These are phyloP conservation scores for Podarcis lilfordi DNA, from an alignment of 2,797 vertebrate species.

Conservation along the genomic window DNA sequence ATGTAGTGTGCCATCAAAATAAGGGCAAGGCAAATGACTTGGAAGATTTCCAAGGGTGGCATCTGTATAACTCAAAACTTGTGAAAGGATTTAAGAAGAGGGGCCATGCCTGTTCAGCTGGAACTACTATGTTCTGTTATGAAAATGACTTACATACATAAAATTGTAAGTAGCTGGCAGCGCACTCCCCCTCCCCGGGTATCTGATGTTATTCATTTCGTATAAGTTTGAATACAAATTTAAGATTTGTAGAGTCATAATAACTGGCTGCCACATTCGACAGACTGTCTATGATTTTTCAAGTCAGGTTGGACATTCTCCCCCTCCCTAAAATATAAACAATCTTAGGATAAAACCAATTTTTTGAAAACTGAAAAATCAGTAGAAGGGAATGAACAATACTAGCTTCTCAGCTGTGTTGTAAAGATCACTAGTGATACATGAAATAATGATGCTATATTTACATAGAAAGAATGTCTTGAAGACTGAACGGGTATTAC, in stretches of 20 bases:
- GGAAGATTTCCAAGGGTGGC: too few relatives aligned
- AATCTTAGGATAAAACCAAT: conserved; percentile 71
- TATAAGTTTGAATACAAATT: background rate
- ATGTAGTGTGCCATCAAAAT: too few relatives aligned
- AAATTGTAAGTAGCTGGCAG: background rate
- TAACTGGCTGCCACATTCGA: conserved; percentile 29
- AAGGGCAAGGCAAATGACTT: too few relatives aligned
- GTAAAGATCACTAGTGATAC: conserved; percentile 66
- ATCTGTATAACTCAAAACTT: too few relatives aligned
- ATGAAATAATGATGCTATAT: conserved; percentile 41
- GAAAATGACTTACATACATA: background rate
- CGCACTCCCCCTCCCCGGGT: too few relatives aligned
- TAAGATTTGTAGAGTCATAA: conserved; percentile 40
- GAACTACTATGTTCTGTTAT: too few relatives aligned
- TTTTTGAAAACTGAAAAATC: conserved; percentile 85
- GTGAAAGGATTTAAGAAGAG: background rate
- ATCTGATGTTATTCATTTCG: too few relatives aligned
- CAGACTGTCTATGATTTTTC: conserved; percentile 49
- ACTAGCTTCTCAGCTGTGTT: conserved; percentile 46
- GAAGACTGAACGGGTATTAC: rapidly evolving
- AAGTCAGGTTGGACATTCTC: conserved; percentile 50
- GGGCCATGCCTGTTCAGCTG: background rate
- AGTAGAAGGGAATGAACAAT: conserved; percentile 71
- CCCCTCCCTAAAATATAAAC: conserved; percentile 53
- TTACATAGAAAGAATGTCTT: background rate